Evolutionary conservation across 2,797 vertebrate genomes (phyloP), one percentile per base, ranked within the genome.

Genomic region (Valencia hispanica): DNA sequence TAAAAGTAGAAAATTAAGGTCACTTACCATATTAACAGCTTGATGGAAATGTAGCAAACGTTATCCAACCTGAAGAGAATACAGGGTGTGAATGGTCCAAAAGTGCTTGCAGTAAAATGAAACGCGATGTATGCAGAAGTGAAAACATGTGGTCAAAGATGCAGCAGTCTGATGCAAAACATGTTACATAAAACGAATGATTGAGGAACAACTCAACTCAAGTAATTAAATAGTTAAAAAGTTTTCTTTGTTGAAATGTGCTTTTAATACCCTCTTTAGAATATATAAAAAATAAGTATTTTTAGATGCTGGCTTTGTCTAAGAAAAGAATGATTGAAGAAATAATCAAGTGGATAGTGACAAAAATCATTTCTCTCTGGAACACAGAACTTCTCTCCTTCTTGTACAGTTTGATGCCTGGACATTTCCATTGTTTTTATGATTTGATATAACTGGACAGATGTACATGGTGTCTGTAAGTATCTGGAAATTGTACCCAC

Each of bases 61-160:
- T 78, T 55, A 41, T 2, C 84, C 75, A 75, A 79, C n/a, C 4
- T 70, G 59, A 17, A 4, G 27, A 71, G 50, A 10, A 14, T 3
- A 1, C 12, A 65, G 25, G 43, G 48, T 36, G 6, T 9, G 1
- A 2, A 15, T 1, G 5, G 8, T 7, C 15, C 57, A 51, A 7
- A 22, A 4, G 51, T 63, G 10, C 59, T 63, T 55, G 63, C 72
- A 75, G 59, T 57, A 25, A 71, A 17, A 36, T 9, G 7, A 55
- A 79, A 74, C 15, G 8, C 18, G 1, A 71, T 39, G 32, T 34
- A 74, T 80, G 82, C 74, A 88, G 93, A 94, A 92, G 79, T 93
- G 91, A 92, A 92, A 92, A 47, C 11, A 22, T 43, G 27, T 22
- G 68, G 72, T 65, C 1, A 14, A 20, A 10, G 3, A 57, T 18